Evolutionary conservation across 1,140 invertebrate genomes (phyloP).

Genomic region (Drosophila yakuba): DNA sequence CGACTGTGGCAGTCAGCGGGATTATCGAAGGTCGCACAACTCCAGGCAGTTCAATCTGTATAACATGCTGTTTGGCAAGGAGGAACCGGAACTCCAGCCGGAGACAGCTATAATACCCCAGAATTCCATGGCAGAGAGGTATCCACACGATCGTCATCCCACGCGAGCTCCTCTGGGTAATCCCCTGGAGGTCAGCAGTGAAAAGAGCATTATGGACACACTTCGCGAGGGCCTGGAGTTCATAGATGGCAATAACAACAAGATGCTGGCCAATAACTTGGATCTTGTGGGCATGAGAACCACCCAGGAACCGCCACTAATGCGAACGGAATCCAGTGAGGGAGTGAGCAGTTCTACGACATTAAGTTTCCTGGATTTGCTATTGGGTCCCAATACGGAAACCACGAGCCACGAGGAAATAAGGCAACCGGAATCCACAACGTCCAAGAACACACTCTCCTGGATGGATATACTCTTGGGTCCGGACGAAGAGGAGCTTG

Average conservation of each 20-base stretch:
- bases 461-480: conserved; percentile 77
- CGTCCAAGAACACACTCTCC: conserved; percentile 61
- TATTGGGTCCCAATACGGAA: conserved; percentile 66
- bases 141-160: conserved; percentile 75
- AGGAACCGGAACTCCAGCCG: conserved; percentile 52
- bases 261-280: conserved; percentile 71
- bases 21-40: conserved; percentile 61
- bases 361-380: conserved; percentile 66
- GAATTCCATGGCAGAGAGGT: conserved; percentile 63
- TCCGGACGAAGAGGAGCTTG: conserved; percentile 67
- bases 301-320: conserved; percentile 20
- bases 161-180: conserved; percentile 27
- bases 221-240: conserved; percentile 80
- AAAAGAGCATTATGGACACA: conserved; percentile 80
- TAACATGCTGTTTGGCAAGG: conserved; percentile 79
- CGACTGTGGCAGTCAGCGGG: conserved; percentile 88
- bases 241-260: conserved; percentile 80
- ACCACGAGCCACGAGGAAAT: background rate
- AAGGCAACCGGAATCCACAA: conserved; percentile 28
- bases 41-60: conserved; percentile 83
- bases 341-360: conserved; percentile 42
- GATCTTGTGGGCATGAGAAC: conserved; percentile 45
- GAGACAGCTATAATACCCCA: conserved; percentile 33
- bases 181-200: conserved; percentile 58
- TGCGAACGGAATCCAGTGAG: conserved; percentile 3